A percentile compares a stretch with the other conserved stretches of the same genome.
These are phyloP conservation scores for Lagopus muta DNA, from an alignment of 2,113 vertebrate species.

Conservation along the genomic window DNA sequence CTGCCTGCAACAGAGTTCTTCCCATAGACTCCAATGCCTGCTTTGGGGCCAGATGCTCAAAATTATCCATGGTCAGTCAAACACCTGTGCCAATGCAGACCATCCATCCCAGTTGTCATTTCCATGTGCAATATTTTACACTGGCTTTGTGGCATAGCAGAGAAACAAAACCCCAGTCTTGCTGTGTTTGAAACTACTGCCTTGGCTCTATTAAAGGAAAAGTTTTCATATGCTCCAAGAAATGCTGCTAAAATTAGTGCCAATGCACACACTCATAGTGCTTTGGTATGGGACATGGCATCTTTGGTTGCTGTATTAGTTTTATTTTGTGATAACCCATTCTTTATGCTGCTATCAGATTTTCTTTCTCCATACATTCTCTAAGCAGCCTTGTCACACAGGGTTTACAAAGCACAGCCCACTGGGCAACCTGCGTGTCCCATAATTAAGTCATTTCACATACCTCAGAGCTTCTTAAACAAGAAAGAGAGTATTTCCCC, in stretches of 20 bases:
- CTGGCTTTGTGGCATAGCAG: neutral
- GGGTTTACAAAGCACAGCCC: neutral
- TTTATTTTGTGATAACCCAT: neutral
- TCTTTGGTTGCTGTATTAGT: neutral
- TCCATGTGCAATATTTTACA: neutral
- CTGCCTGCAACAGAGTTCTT: neutral
- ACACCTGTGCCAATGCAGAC: neutral
- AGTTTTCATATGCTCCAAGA: constrained; percentile 10
- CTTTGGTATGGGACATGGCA: neutral
- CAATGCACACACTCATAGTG: neutral
- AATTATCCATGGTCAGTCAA: neutral
- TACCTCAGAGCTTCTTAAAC: neutral
- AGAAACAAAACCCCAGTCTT: neutral
- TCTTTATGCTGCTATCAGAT: neutral
- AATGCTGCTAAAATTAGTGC: neutral
- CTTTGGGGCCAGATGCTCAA: rapidly evolving
- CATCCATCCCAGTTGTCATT: neutral
- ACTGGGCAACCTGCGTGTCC: neutral
- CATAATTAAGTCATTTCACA: neutral
- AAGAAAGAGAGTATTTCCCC: neutral
- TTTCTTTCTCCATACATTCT: neutral
- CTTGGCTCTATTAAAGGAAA: constrained; percentile 22
- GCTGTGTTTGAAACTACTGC: neutral
- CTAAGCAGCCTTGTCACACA: neutral
- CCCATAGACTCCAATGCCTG: neutral